Evolutionary conservation across 2,113 vertebrate species (phyloP).

Genomic region (Dissostichus mawsoni): DNA sequence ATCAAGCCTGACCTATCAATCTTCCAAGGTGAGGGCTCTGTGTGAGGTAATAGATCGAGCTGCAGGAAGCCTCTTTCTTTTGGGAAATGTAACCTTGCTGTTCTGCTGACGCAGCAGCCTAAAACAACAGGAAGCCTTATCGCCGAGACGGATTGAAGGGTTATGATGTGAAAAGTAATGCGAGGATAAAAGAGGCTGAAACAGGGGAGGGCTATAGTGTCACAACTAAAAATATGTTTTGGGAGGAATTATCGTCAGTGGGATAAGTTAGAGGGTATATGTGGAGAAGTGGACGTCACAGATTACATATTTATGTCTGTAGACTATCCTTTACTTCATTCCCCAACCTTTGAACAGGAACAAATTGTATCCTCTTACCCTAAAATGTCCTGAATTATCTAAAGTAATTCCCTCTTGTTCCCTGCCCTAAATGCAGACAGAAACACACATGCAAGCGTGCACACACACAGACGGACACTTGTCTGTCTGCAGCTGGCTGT

Average conservation of each 20-base stretch:
- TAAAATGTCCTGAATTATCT: constrained; percentile 58
- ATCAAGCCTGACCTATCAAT: constrained; percentile 51
- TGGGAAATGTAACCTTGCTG: constrained; percentile 70
- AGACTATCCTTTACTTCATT: constrained; percentile 43
- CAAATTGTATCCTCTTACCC: constrained; percentile 60
- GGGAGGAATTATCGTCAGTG: constrained; percentile 6
- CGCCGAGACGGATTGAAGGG: constrained; percentile 23
- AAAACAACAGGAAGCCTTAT: constrained; percentile 47
- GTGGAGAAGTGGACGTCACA: constrained; percentile 46
- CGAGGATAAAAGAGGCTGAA: constrained; percentile 1
- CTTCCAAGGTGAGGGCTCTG: constrained; percentile 50
- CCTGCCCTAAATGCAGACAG: constrained; percentile 32
- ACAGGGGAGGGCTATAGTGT: neutral
- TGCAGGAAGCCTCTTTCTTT: constrained; percentile 52
- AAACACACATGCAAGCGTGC: constrained; percentile 18
- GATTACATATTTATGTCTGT: constrained; percentile 23
- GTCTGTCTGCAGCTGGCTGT: constrained; percentile 58
- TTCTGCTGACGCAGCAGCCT: constrained; percentile 74
- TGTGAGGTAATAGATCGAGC: constrained; percentile 48
- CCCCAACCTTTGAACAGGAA: constrained; percentile 43
- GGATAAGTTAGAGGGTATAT: constrained; percentile 19
- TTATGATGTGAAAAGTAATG: neutral
- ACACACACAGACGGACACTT: constrained; percentile 25
- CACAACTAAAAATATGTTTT: constrained; percentile 3
- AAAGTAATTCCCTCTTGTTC: constrained; percentile 62